Evolutionary conservation across 1,140 invertebrate species (phyloP).

Genomic region (Ceratina australensis): DNA sequence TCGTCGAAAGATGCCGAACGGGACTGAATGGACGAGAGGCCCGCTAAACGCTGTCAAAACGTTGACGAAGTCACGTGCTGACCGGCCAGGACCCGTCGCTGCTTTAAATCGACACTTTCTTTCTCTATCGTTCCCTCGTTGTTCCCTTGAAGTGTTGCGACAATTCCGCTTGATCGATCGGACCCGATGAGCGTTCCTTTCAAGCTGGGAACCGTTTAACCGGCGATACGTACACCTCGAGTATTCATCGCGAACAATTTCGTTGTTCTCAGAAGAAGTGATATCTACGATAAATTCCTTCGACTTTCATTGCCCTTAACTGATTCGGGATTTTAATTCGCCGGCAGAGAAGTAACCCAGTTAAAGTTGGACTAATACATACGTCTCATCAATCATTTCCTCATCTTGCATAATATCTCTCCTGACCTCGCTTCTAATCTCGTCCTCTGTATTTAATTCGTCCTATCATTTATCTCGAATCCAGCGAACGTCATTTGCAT

Average conservation of each 20-base stretch:
- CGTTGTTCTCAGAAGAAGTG: too few relatives aligned
- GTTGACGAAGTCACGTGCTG: slow-evolving; percentile 72
- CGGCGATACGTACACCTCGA: too few relatives aligned
- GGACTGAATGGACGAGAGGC: slow-evolving; percentile 54
- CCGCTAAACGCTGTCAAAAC: slow-evolving; percentile 68
- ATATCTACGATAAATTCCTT: too few relatives aligned
- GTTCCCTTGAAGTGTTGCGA: slow-evolving; percentile 63
- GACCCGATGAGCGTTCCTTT: neutral
- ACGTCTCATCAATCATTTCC: slow-evolving; percentile 17
- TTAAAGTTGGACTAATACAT: neutral
- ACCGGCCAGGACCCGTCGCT: slow-evolving; percentile 41
- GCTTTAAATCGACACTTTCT: neutral
- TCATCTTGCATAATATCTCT: slow-evolving; percentile 8
- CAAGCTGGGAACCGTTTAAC: too few relatives aligned
- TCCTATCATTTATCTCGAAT: slow-evolving; percentile 13
- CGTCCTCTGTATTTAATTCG: slow-evolving; percentile 16
- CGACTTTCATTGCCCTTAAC: too few relatives aligned
- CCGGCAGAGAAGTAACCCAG: neutral
- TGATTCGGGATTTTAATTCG: neutral
- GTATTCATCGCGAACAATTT: too few relatives aligned
- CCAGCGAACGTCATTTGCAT: slow-evolving; percentile 13
- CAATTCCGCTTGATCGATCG: slow-evolving; percentile 66
- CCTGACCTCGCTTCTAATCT: slow-evolving; percentile 21
- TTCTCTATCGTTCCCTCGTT: neutral
- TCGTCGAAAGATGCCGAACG: slow-evolving; percentile 50